These are phyloP conservation scores for Gobionotothen gibberifrons DNA, from an alignment of 2,797 vertebrate genomes.

Conservation along the genomic window DNA sequence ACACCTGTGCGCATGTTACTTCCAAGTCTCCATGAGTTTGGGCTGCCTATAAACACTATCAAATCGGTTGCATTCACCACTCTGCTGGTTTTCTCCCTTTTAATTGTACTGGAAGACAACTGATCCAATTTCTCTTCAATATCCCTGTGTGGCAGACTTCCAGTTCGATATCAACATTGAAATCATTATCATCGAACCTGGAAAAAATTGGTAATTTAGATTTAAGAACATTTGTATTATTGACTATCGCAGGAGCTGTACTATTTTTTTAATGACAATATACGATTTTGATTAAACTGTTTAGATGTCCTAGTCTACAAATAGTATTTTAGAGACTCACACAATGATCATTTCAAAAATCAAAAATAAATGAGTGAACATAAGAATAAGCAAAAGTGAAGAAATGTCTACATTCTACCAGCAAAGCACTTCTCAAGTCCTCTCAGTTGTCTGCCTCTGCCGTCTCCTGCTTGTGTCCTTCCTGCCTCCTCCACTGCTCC, in stretches of 20 bases:
- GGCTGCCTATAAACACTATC: not conserved
- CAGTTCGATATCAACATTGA: not conserved
- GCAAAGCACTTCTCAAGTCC: not conserved
- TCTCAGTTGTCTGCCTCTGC: slow-evolving; percentile 21
- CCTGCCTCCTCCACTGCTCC: slow-evolving; percentile 38
- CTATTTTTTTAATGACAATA: no score
- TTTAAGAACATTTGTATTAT: no score
- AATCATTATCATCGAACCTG: not conserved
- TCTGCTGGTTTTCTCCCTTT: slow-evolving; percentile 10
- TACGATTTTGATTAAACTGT: no score
- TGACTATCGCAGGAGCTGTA: no score
- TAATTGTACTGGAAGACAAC: not conserved
- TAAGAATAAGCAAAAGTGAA: not conserved
- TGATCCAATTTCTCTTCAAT: not conserved
- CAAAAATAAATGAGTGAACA: no score
- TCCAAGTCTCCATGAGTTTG: slow-evolving; percentile 1
- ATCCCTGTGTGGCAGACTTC: not conserved
- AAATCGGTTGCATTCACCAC: not conserved
- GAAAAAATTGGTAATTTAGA: not conserved
- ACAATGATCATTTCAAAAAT: no score
- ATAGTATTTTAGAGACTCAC: no score
- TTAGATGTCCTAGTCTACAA: no score
- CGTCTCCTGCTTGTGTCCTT: slow-evolving; percentile 20
- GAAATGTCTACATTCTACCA: not conserved
- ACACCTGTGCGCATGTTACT: not conserved